These are phyloP conservation scores for Ennomos fuscantarius DNA, from an alignment of 2,888 invertebrate species.

Conservation along the genomic window DNA sequence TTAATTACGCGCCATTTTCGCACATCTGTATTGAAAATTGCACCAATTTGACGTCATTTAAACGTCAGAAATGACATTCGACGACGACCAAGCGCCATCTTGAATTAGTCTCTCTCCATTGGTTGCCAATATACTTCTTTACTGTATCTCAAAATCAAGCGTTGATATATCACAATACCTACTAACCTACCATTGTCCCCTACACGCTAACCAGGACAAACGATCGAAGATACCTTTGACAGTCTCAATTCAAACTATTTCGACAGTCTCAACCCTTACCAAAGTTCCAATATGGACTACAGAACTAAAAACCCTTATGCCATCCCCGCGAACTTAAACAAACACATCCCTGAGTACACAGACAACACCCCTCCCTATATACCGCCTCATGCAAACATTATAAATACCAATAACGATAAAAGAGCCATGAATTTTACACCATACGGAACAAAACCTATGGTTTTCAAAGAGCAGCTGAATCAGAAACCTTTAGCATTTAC, in stretches of 20 bases:
- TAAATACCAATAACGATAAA: constrained; percentile 49
- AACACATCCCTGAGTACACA: constrained; percentile 70
- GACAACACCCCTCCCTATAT: constrained; percentile 68
- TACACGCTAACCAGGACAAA: constrained; percentile 73
- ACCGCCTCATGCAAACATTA: constrained; percentile 73
- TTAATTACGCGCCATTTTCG: no score
- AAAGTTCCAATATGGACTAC: constrained; percentile 63
- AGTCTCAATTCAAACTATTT: constrained; percentile 75
- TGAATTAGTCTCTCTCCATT: no score
- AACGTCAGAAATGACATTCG: no score
- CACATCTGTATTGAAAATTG: no score
- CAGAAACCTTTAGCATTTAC: constrained; percentile 68
- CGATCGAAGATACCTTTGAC: constrained; percentile 71
- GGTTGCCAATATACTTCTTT: no score
- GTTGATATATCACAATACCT: constrained; percentile 15
- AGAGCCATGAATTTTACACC: constrained; percentile 55
- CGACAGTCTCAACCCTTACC: constrained; percentile 75
- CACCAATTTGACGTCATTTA: no score
- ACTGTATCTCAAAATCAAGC: constrained; percentile 10
- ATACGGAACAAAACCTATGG: constrained; percentile 60
- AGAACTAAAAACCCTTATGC: constrained; percentile 81
- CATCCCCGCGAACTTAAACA: constrained; percentile 79
- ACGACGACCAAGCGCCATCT: no score
- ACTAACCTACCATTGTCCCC: constrained; percentile 48
- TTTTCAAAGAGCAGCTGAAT: constrained; percentile 67